Percentiles rank a stretch among this genome's conserved stretches.
These are phyloP conservation scores for Crenuchus spilurus DNA, from an alignment of 2,797 vertebrate genomes.

Conservation along the genomic window DNA sequence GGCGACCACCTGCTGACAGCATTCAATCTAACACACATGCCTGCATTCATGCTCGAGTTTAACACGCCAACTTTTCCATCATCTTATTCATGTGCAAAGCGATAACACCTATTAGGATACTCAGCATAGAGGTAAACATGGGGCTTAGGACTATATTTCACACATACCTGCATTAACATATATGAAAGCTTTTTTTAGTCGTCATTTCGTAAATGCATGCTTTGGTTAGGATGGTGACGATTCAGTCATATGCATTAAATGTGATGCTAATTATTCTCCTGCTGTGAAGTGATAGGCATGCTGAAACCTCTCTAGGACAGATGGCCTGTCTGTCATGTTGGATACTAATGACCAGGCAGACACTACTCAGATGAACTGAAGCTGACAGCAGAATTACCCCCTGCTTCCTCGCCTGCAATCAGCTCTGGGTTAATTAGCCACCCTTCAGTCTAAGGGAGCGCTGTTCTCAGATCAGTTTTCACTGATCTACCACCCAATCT, in stretches of 20 bases:
- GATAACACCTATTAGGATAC: constrained; percentile 25
- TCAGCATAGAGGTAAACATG: not conserved
- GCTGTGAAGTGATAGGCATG: constrained; percentile 7
- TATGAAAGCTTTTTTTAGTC: too few relatives aligned
- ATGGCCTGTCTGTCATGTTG: constrained; percentile 43
- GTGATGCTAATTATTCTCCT: not conserved
- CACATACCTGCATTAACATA: too few relatives aligned
- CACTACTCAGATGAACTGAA: constrained; percentile 27
- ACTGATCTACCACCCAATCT: not conserved
- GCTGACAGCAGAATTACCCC: constrained; percentile 46
- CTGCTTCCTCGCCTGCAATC: constrained; percentile 35
- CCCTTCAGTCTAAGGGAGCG: constrained; percentile 6
- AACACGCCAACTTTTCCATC: constrained; percentile 13
- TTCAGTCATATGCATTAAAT: not conserved
- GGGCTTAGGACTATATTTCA: too few relatives aligned
- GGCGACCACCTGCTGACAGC: constrained; percentile 19
- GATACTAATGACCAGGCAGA: constrained; percentile 35
- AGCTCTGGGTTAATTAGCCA: constrained; percentile 41
- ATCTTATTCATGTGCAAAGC: constrained; percentile 11
- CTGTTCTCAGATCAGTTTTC: constrained; percentile 31
- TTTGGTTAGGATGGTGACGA: not conserved
- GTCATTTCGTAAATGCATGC: not conserved
- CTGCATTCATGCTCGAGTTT: constrained; percentile 1
- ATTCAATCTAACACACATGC: constrained; percentile 28
- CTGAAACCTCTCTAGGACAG: constrained; percentile 17